A percentile compares a stretch with the other conserved stretches of the same genome.
Evolutionary conservation across 2,797 vertebrate genomes (phyloP).

Genomic region (Luscinia megarhynchos): DNA sequence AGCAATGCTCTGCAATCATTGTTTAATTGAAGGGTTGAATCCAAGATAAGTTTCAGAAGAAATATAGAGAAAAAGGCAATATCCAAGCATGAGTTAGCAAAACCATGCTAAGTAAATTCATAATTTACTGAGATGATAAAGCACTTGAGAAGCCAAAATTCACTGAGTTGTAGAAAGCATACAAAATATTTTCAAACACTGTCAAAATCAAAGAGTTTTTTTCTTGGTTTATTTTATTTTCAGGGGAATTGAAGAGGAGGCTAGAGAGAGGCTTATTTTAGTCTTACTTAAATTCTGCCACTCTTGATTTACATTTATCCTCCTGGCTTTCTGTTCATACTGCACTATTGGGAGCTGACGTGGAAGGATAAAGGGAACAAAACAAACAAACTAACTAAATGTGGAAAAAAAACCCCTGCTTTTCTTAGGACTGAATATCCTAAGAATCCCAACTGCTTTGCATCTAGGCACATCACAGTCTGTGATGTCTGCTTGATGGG

Average conservation of each 20-base stretch:
- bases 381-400: fast-evolving
- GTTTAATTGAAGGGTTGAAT: neutral
- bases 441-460: neutral
- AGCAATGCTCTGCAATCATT: neutral
- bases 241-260: neutral
- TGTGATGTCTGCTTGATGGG: neutral
- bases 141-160: neutral
- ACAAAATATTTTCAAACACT: neutral
- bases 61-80: neutral
- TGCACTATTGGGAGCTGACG: neutral
- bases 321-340: neutral
- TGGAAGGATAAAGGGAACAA: neutral
- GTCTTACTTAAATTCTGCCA: neutral
- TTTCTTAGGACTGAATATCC: neutral
- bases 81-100: neutral
- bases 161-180: neutral
- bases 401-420: fast-evolving
- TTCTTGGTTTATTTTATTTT: neutral
- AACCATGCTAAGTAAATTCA: neutral
- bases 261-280: neutral
- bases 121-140: neutral
- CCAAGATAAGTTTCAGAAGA: neutral
- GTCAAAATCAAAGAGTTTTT: neutral
- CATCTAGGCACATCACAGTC: neutral
- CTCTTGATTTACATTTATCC: neutral